phyloP scores from a whole-genome alignment of 2,797 vertebrate species.

The Luscinia luscinia region DNA sequence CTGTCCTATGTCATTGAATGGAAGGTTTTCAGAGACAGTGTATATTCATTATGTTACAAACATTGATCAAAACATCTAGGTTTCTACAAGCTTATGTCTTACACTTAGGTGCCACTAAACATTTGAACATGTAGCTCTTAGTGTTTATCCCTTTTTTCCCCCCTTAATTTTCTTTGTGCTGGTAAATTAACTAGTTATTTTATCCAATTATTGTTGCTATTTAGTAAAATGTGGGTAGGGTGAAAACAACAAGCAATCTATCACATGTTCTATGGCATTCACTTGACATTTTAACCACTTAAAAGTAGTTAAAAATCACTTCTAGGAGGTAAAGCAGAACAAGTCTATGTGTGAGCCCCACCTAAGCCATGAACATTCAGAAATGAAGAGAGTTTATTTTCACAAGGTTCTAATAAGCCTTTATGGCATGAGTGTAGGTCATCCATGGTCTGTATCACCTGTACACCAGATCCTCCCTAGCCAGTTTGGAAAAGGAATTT shows the following conservation, averaged over 20 bases:
- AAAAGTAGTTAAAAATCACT: background rate
- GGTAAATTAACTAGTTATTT: background rate
- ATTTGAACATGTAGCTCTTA: background rate
- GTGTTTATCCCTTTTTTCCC: background rate
- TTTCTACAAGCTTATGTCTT: background rate
- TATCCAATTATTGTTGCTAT: background rate
- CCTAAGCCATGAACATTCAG: background rate
- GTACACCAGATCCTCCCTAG: background rate
- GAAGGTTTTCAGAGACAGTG: background rate
- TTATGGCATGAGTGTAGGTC: fast-evolving
- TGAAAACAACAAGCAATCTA: background rate
- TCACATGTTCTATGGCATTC: background rate
- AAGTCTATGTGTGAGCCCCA: background rate
- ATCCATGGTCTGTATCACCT: background rate
- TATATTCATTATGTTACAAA: background rate
- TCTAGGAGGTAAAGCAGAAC: background rate
- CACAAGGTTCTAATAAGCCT: background rate
- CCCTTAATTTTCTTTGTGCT: background rate
- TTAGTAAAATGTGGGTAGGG: background rate
- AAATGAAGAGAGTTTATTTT: background rate
- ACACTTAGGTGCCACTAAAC: background rate
- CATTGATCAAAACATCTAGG: background rate
- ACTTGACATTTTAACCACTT: background rate
- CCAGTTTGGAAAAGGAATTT: background rate
- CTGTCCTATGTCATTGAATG: background rate